Conservation (phyloP, 2,113 vertebrate species). For the Elgaria multicarinata region DNA sequence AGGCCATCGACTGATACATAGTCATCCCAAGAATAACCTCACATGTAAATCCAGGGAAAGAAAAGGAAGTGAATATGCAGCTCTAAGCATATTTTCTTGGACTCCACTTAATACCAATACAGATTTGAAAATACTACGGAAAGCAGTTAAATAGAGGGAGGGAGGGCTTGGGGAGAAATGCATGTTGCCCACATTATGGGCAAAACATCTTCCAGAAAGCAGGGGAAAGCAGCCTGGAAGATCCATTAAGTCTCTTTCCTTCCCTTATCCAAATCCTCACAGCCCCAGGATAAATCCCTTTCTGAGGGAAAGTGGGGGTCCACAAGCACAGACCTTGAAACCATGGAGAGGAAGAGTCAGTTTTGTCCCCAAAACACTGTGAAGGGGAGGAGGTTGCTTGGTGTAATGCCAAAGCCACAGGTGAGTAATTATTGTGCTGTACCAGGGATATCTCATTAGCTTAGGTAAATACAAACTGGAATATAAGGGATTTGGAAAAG, state of each 20-base stretch:
- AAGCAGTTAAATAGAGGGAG: not conserved
- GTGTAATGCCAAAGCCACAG: constrained; percentile 21
- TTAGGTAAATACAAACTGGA: not conserved
- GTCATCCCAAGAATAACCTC: not conserved
- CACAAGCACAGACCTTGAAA: not conserved
- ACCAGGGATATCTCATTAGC: not conserved
- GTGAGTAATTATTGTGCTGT: constrained; percentile 31
- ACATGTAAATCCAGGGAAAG: not conserved
- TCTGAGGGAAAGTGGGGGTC: not conserved
- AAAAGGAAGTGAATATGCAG: not conserved
- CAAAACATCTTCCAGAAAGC: not conserved
- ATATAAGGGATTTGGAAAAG: not conserved
- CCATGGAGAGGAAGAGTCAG: not conserved
- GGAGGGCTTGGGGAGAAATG: not conserved
- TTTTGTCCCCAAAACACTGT: not conserved
- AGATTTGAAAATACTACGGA: not conserved
- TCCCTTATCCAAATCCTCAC: constrained; percentile 14
- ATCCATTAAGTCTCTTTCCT: not conserved
- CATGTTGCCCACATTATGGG: not conserved
- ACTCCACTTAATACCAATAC: not conserved
- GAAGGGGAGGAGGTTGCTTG: constrained; percentile 17
- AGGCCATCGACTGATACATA: not conserved
- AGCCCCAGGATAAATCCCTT: constrained; percentile 11
- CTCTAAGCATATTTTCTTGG: not conserved
- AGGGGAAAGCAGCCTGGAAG: not conserved